Base-by-base conservation (phyloP, 2,113 vertebrate species). In the Uria aalge region DNA sequence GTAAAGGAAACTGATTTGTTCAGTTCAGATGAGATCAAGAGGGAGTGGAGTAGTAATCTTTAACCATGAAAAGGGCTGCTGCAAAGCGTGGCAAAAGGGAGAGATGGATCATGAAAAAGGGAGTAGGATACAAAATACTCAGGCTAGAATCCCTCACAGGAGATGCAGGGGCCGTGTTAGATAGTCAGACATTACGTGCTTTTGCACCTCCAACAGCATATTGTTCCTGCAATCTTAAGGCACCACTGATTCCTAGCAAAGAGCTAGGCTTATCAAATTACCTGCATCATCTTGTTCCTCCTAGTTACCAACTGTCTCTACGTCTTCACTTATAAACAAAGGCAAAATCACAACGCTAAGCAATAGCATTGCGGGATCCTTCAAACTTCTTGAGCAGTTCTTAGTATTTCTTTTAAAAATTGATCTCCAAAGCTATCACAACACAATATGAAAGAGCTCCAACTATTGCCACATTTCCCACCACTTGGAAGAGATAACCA, bases 1-100 rank as follows among this genome's bases (percentile, higher is more conserved):
- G 80, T 22, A 68, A 64, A 48, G 71, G 47, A 36, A 74, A 92
- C 76, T 10, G 48, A 45, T 95, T 89, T 90, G 59, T 87, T 88
- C 9, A 0, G 48, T 8, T 41, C 53, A 85, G 91, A 48, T 83
- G 76, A 73, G 68, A 77, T 79, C 67, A 71, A 78, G 76, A 81
- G 9, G 71, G 71, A 77, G 30, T 4, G 2, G 60, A 87, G 53
- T 9, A 41, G 43, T 32, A 45, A 60, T 27, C n/a, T 67, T 63
- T 12, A 78, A 81, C 36, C 6, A 3, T 24, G 26, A 15, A 59
- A 77, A 64, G 41, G 29, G 55, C 64, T 81, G 30, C 80, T 82
- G 56, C 52, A 78, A 55, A 43, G 62, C 30, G 23, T 15, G 1
- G 36, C 24, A 13, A 27, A 50, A 63, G 48, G 55, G 72, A 95